Evolutionary conservation across 2,888 invertebrate species (phyloP).

Genomic region (Dicyrtomina minuta): DNA sequence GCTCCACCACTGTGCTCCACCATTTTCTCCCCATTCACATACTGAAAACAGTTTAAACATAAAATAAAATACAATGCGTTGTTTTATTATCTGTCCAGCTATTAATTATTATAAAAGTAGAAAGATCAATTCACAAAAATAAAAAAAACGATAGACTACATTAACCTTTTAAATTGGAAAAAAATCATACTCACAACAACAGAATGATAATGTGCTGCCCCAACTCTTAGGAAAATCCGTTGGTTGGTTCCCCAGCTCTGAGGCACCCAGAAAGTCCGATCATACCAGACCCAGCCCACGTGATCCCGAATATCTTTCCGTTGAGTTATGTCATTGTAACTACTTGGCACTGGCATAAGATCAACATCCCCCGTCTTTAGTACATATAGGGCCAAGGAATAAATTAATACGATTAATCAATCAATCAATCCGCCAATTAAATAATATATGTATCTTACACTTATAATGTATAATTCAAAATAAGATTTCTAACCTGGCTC

Average conservation of each 20-base stretch:
- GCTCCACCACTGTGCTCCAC: slow-evolving; percentile 91
- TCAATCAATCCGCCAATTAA: too few relatives aligned
- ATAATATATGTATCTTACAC: too few relatives aligned
- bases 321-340: slow-evolving; percentile 64
- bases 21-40: slow-evolving; percentile 79
- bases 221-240: slow-evolving; percentile 60
- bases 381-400: too few relatives aligned
- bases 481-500: too few relatives aligned
- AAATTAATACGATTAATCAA: too few relatives aligned
- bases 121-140: too few relatives aligned
- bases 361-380: slow-evolving; percentile 55
- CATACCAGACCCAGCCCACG: slow-evolving; percentile 68
- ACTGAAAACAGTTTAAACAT: slow-evolving; percentile 68
- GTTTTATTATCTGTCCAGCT: too few relatives aligned
- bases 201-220: slow-evolving; percentile 63
- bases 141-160: too few relatives aligned
- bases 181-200: slow-evolving; percentile 58
- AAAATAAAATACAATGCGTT: background rate
- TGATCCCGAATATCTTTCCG: slow-evolving; percentile 61
- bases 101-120: too few relatives aligned
- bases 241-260: slow-evolving; percentile 56
- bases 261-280: slow-evolving; percentile 59
- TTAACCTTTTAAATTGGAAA: too few relatives aligned
- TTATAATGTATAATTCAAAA: too few relatives aligned
- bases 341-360: slow-evolving; percentile 64